Evolutionary conservation across 2,888 invertebrate genomes (phyloP).

Genomic region (Linnaemya tessellans): DNA sequence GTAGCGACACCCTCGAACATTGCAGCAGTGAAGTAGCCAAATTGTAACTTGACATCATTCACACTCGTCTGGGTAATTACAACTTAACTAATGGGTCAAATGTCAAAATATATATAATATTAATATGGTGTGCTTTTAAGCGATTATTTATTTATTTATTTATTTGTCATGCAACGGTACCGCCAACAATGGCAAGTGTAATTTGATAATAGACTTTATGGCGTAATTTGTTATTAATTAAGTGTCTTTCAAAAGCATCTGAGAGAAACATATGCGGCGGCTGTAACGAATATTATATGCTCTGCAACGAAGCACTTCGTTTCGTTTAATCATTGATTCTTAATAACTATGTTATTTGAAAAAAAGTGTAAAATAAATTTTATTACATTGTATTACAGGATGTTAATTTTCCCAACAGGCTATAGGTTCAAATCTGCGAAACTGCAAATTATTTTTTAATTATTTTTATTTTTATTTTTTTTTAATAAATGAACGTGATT

Average conservation of each 20-base stretch:
- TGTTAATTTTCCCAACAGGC: too few species aligned
- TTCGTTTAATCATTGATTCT: too few species aligned
- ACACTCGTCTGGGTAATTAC: slow-evolving; percentile 63
- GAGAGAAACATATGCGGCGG: background rate
- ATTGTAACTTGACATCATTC: slow-evolving; percentile 58
- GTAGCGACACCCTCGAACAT: slow-evolving; percentile 68
- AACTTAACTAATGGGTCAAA: slow-evolving; percentile 68
- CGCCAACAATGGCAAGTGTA: slow-evolving; percentile 51
- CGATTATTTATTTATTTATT: slow-evolving; percentile 17
- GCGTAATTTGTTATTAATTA: slow-evolving; percentile 11
- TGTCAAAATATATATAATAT: slow-evolving; percentile 61
- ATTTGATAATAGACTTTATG: background rate
- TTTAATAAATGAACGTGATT: too few species aligned
- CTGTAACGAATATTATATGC: background rate
- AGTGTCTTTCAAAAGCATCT: background rate
- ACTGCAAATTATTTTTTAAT: too few species aligned
- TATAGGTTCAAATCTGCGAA: too few species aligned
- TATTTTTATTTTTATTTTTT: too few species aligned
- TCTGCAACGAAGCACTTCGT: background rate
- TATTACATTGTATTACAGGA: too few species aligned
- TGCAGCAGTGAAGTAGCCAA: slow-evolving; percentile 56
- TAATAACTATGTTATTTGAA: too few species aligned
- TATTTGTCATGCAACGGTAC: background rate
- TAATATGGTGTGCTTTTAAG: slow-evolving; percentile 13
- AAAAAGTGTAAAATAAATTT: too few species aligned